Evolutionary conservation across 1,140 invertebrate genomes (phyloP).

Genomic region (Episyrphus balteatus): DNA sequence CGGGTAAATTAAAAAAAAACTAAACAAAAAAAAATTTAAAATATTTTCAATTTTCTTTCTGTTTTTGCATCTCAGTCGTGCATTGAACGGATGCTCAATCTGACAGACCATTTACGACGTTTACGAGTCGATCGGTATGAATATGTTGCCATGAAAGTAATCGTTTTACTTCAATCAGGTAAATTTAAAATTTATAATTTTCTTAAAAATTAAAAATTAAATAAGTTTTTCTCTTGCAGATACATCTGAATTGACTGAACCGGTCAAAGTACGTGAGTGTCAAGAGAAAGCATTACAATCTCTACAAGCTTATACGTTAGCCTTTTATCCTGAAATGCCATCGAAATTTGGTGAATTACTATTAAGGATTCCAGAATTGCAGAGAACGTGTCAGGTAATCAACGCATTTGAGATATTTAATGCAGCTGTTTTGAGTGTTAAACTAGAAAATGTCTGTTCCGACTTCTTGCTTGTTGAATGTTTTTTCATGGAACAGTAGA

Average conservation of each 20-base stretch:
- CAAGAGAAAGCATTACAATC: slow-evolving; percentile 91
- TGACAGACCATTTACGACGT: slow-evolving; percentile 82
- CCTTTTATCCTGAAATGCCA: slow-evolving; percentile 83
- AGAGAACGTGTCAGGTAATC: slow-evolving; percentile 81
- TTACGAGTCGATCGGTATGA: slow-evolving; percentile 91
- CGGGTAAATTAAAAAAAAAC: too few species aligned
- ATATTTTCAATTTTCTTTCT: background rate
- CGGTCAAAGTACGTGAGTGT: slow-evolving; percentile 80
- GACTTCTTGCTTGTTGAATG: too few species aligned
- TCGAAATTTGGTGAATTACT: slow-evolving; percentile 92
- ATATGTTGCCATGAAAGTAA: slow-evolving; percentile 93
- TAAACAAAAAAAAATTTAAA: too few species aligned
- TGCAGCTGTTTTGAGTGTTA: too few species aligned
- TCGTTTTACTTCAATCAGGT: slow-evolving; percentile 88
- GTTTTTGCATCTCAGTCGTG: slow-evolving; percentile 53
- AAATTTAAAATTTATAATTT: slow-evolving; percentile 15
- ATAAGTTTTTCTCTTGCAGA: slow-evolving; percentile 42
- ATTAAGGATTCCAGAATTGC: slow-evolving; percentile 84
- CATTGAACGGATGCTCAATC: slow-evolving; percentile 87
- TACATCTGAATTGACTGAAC: slow-evolving; percentile 81
- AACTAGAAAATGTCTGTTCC: too few species aligned
- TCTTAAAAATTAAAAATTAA: background rate
- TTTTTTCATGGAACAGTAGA: too few species aligned
- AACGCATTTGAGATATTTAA: too few species aligned
- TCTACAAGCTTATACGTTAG: slow-evolving; percentile 79